Percentiles rank a stretch among this genome's conserved stretches.
phyloP scores from a whole-genome alignment of 2,888 invertebrate species.

The Eupithecia subumbrata region DNA sequence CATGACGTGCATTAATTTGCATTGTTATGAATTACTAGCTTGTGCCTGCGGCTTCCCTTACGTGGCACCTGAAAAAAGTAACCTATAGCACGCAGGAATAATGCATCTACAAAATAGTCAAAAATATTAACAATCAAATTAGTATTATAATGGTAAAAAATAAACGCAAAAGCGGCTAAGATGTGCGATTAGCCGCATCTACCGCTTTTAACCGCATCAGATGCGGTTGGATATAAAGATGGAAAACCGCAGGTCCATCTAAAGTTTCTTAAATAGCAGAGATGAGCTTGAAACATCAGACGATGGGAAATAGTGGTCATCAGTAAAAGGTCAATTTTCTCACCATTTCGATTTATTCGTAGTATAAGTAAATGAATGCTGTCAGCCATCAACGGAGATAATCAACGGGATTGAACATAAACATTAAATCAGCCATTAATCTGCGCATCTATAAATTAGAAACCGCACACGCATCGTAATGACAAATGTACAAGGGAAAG shows the following conservation, averaged over 20 bases:
- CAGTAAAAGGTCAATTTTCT: neutral
- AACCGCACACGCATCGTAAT: slow-evolving; percentile 19
- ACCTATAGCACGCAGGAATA: neutral
- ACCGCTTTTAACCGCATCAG: neutral
- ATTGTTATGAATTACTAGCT: neutral
- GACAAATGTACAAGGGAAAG: slow-evolving; percentile 41
- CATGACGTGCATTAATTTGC: slow-evolving; percentile 21
- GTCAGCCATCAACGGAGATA: neutral
- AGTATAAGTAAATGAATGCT: neutral
- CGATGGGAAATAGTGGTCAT: neutral
- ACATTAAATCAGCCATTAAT: slow-evolving; percentile 11
- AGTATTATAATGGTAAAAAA: neutral
- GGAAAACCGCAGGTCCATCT: neutral
- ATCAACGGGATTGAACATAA: too few relatives aligned
- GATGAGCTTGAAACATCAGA: neutral
- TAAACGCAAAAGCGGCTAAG: neutral
- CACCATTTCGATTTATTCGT: neutral
- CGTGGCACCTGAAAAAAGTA: neutral
- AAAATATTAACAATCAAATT: neutral
- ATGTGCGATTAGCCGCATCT: neutral
- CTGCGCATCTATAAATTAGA: slow-evolving; percentile 37
- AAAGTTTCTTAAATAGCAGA: neutral
- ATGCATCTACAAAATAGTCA: neutral
- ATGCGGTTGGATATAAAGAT: neutral
- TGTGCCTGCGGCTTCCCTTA: neutral